A percentile compares a stretch with the other conserved stretches of the same genome.
Conservation (phyloP, 2,888 invertebrate genomes). For the Anarsia innoxiella region DNA sequence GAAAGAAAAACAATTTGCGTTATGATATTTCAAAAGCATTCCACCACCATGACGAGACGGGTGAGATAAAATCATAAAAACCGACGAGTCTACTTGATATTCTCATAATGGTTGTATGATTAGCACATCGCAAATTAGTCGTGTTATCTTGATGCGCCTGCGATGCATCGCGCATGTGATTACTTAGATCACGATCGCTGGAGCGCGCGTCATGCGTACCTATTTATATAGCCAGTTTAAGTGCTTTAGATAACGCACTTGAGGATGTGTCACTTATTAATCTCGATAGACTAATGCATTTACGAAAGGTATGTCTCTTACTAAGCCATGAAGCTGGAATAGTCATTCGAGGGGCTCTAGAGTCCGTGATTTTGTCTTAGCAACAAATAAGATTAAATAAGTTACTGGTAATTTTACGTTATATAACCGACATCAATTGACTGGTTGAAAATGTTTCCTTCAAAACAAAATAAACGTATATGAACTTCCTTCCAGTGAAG, state of each 20-base stretch:
- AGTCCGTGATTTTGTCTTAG: too few relatives aligned
- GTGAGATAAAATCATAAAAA: constrained; percentile 12
- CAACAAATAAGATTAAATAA: too few relatives aligned
- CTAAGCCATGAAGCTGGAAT: too few relatives aligned
- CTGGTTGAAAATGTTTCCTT: too few relatives aligned
- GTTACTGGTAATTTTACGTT: too few relatives aligned
- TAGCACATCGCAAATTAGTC: constrained; percentile 46
- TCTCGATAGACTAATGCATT: background rate
- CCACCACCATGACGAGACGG: constrained; percentile 1
- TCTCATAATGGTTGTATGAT: constrained; percentile 35
- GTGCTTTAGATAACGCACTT: background rate
- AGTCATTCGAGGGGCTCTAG: too few relatives aligned
- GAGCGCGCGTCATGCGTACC: constrained; percentile 8
- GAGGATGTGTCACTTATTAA: background rate
- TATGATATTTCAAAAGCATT: constrained; percentile 4
- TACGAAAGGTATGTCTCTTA: too few relatives aligned
- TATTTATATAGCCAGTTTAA: background rate
- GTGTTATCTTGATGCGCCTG: constrained; percentile 27
- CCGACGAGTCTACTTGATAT: constrained; percentile 20
- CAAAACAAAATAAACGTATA: background rate
- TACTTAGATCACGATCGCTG: constrained; percentile 9
- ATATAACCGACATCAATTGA: too few relatives aligned
- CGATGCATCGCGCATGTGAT: constrained; percentile 19
- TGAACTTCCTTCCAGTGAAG: constrained; percentile 1
- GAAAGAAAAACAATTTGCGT: constrained; percentile 15